Base-by-base conservation (phyloP, 2,113 vertebrate genomes). In the Pardalotus punctatus region DNA sequence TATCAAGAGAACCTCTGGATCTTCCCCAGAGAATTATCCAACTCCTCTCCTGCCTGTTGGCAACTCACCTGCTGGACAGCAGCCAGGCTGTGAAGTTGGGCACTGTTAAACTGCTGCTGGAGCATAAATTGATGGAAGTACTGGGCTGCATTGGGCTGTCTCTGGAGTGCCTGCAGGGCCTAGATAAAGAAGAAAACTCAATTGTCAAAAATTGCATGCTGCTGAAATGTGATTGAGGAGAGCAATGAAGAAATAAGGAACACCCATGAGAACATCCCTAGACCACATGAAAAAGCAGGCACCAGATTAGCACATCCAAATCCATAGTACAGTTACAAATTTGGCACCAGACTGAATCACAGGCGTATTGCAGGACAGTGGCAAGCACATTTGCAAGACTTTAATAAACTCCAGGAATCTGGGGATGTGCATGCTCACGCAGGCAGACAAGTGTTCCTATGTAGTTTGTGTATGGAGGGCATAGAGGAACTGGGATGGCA, bases 51-150 rank as follows among this genome's bases (percentile, higher is more conserved):
- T 62, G n/a, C 57, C 25, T 66, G n/a, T 21, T 67, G 81, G 96
- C 77, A 86, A 97, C 96, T 98, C 96, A 99, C 99, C 99, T 99
- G 99, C 98, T 99, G 99, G 86, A 99, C 99, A 12, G 99, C 99
- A n/a, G 99, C 99, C 96, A 99, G 94, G 93, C 99, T 99, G 70
- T 99, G 99, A 62, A 99, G 98, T 93, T 99, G 99, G 62, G 99
- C 99, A 81, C 97, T 99, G 88, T 98, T 99, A 96, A 99, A 99
- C 96, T 99, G 99, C 97, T 99, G 99, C 93, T 99, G 99, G 71
- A 99, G 98, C 99, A 99, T 99, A 86, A 99, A 98, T 96, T 99
- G 99, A 96, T 99, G 99, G 86, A 99, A 99, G 94, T 99, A 99
- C 95, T 99, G 99, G 69, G 99, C 99, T 38, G 99, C 99, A 90